Conservation (phyloP, 2,113 vertebrate genomes). For the Microcebus tavaratra region DNA sequence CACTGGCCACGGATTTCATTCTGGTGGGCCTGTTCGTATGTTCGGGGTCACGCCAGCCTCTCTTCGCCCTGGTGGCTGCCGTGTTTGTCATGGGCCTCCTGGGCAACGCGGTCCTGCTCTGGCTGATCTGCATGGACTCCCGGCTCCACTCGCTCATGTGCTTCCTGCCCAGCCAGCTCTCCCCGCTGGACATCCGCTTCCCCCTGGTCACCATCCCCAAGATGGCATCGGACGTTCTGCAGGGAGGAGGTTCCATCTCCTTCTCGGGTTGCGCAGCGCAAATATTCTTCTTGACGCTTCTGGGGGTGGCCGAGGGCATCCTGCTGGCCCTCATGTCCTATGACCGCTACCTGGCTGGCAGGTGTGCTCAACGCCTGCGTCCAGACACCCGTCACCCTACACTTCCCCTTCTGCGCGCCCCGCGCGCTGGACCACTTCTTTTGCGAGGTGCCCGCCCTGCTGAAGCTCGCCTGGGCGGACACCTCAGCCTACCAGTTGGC, state of each 20-base stretch:
- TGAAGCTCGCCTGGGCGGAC: conserved; percentile 54
- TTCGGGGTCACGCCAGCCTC: neutral
- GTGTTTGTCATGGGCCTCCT: conserved; percentile 18
- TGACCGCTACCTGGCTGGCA: conserved; percentile 59
- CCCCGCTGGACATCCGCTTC: conserved; percentile 50
- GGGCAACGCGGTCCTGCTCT: conserved; percentile 32
- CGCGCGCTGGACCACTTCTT: conserved; percentile 56
- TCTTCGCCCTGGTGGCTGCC: conserved; percentile 6
- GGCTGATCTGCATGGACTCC: conserved; percentile 14
- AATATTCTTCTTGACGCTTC: neutral
- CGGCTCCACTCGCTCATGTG: conserved; percentile 65
- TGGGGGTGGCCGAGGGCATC: conserved; percentile 58
- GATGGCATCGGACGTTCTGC: conserved; percentile 19
- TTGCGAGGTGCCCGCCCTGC: conserved; percentile 45
- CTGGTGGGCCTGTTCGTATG: conserved; percentile 26
- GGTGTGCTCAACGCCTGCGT: conserved; percentile 43
- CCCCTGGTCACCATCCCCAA: conserved; percentile 47
- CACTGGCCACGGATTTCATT: neutral
- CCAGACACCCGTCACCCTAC: conserved; percentile 46
- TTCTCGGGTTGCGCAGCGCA: conserved; percentile 45
- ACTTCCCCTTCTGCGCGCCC: conserved; percentile 57
- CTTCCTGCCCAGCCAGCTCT: conserved; percentile 57
- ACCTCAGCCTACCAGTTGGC: conserved; percentile 13
- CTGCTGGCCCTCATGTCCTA: conserved; percentile 64
- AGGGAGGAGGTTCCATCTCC: neutral